Evolutionary conservation across 1,140 invertebrate species (phyloP).

Genomic region (Prorops nasuta): DNA sequence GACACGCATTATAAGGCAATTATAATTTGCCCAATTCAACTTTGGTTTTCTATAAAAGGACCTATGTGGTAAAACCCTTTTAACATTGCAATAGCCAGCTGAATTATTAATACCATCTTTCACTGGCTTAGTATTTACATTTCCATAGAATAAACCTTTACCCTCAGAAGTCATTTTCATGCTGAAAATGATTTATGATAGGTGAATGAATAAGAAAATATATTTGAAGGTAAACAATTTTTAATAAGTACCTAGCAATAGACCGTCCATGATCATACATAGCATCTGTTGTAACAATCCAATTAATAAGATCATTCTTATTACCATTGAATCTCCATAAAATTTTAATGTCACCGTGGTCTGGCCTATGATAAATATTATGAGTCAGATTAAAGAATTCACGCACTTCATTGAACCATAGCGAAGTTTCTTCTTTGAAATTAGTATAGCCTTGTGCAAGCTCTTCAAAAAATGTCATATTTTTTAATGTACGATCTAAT

Average conservation of each 20-base stretch:
- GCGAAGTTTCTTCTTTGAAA: conserved; percentile 65
- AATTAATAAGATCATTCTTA: conserved; percentile 65
- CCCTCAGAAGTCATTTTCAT: conserved; percentile 66
- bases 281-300: conserved; percentile 73
- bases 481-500: too few species aligned
- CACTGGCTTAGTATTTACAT: conserved; percentile 67
- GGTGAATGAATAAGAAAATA: background rate
- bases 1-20: conserved; percentile 79
- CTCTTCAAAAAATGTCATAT: conserved; percentile 40
- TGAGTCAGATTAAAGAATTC: conserved; percentile 65
- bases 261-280: conserved; percentile 82
- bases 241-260: conserved; percentile 53
- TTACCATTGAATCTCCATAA: conserved; percentile 68
- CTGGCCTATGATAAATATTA: conserved; percentile 55
- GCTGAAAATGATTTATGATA: conserved; percentile 26
- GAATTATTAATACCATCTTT: conserved; percentile 75
- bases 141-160: conserved; percentile 76
- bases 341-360: conserved; percentile 70
- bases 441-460: conserved; percentile 64
- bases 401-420: conserved; percentile 69
- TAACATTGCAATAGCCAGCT: conserved; percentile 78
- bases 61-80: conserved; percentile 67
- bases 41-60: conserved; percentile 75
- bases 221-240: conserved; percentile 9
- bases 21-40: conserved; percentile 77